Conservation (phyloP, 2,888 invertebrate genomes). For the Calameuta pallipes region DNA sequence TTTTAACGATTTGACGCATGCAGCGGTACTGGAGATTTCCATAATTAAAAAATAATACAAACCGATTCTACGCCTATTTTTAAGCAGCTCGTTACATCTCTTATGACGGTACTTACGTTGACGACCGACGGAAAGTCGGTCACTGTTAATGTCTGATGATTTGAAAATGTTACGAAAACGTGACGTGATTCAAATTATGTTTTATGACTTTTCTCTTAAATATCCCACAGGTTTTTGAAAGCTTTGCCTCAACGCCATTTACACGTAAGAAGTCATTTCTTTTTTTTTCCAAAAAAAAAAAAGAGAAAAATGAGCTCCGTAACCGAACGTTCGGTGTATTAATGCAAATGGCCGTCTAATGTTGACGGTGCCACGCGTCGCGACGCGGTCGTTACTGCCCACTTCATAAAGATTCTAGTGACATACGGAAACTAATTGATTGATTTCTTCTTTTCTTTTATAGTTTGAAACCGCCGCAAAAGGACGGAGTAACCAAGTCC, state of each 20-base stretch:
- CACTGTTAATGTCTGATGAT: constrained; percentile 21
- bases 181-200: no score
- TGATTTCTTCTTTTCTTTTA: constrained; percentile 47
- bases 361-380: background rate
- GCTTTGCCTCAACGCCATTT: background rate
- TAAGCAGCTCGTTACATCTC: background rate
- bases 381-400: background rate
- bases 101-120: background rate
- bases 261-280: no score
- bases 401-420: background rate
- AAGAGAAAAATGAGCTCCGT: background rate
- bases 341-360: background rate
- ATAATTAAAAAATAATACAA: constrained; percentile 22
- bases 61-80: background rate
- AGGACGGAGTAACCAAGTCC: constrained; percentile 94
- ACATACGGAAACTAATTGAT: background rate
- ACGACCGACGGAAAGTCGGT: background rate
- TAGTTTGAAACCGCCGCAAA: constrained; percentile 95
- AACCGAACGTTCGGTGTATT: background rate
- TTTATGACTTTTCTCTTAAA: no score
- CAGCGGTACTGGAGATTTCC: constrained; percentile 18
- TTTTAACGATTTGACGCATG: background rate
- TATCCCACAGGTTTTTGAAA: background rate
- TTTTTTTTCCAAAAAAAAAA: no score
- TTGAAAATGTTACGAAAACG: constrained; percentile 5